Conservation (phyloP, 2,888 invertebrate species). For the Acronicta alni region DNA sequence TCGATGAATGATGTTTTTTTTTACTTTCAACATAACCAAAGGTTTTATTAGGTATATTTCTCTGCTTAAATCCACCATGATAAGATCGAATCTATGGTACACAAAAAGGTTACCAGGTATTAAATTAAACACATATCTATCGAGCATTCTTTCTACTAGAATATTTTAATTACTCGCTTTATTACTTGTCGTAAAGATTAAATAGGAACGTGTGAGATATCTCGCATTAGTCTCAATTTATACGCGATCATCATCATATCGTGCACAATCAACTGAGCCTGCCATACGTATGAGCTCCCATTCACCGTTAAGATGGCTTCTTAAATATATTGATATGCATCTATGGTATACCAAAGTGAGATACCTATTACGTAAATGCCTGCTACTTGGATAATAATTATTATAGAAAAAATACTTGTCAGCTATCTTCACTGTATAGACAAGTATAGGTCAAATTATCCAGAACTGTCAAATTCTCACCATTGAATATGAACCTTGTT, state of each 20-base stretch:
- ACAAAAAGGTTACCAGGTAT: not conserved
- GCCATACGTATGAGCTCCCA: conserved; percentile 18
- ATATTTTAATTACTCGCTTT: conserved; percentile 46
- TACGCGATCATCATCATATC: conserved; percentile 46
- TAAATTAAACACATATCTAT: not conserved
- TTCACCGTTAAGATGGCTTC: conserved; percentile 15
- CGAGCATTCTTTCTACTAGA: conserved; percentile 21
- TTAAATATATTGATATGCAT: conserved; percentile 45
- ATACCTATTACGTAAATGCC: no score
- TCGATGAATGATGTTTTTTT: no score
- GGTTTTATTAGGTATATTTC: not conserved
- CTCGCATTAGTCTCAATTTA: conserved; percentile 43
- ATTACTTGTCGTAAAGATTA: conserved; percentile 29
- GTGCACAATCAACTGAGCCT: conserved; percentile 19
- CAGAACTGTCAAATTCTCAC: no score
- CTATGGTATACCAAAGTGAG: conserved; percentile 13
- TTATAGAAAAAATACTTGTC: no score
- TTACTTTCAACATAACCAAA: no score
- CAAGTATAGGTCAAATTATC: no score
- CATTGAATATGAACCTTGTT: no score
- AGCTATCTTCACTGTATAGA: no score
- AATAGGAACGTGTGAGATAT: conserved; percentile 30
- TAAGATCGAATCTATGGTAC: not conserved
- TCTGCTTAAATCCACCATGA: not conserved
- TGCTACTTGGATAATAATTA: no score